These are phyloP conservation scores for Gallirallus australis DNA, from an alignment of 2,797 vertebrate genomes.

Conservation along the genomic window DNA sequence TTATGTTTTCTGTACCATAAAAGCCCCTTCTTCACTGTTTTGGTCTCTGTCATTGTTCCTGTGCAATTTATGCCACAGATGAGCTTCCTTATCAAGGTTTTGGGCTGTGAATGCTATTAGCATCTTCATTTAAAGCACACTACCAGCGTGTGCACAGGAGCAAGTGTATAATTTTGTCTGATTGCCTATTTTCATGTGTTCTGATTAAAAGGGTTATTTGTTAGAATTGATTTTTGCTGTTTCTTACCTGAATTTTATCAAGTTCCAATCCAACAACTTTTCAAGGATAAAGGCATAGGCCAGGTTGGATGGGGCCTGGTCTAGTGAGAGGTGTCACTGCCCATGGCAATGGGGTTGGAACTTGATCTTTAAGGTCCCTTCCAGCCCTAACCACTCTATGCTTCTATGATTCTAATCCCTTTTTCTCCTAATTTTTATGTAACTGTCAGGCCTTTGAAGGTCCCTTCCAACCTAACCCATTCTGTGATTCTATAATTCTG, in stretches of 20 bases:
- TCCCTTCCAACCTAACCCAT: no score
- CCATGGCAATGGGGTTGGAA: no score
- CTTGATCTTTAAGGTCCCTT: no score
- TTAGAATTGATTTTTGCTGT: not conserved
- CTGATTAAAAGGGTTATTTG: not conserved
- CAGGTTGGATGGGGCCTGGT: no score
- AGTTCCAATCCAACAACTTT: not conserved
- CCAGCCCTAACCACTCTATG: no score
- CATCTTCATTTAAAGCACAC: slow-evolving; percentile 20
- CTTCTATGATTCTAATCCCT: not conserved
- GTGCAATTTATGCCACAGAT: slow-evolving; percentile 13
- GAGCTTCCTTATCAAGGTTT: not conserved
- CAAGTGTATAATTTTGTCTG: not conserved
- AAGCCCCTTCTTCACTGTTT: not conserved
- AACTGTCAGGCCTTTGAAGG: not conserved
- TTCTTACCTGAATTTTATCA: not conserved
- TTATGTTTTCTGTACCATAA: slow-evolving; percentile 38
- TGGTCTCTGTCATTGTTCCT: not conserved
- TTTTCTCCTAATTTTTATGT: not conserved
- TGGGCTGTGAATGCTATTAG: not conserved
- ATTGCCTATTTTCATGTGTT: not conserved
- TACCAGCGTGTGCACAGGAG: not conserved
- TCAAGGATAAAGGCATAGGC: not conserved
- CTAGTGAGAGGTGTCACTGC: no score
- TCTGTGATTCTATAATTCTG: no score